phyloP scores from a whole-genome alignment of 2,113 vertebrate species.

The Pontoporia blainvillei region DNA sequence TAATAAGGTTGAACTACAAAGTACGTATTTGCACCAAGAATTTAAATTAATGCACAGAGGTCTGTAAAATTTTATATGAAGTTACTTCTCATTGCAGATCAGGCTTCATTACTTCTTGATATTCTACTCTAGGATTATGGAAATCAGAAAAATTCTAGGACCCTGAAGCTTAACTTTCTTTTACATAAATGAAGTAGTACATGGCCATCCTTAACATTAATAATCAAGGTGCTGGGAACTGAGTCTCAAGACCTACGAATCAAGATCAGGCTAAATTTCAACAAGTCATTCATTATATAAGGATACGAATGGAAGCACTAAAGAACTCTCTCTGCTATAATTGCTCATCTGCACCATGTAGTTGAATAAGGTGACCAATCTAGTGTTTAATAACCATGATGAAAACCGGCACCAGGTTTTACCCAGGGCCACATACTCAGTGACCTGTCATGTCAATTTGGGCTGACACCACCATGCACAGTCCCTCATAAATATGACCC shows the following conservation, averaged over 20 bases:
- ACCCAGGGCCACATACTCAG: background rate
- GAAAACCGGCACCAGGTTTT: background rate
- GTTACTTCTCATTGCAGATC: background rate
- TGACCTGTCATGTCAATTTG: background rate
- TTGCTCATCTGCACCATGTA: background rate
- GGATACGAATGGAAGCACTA: background rate
- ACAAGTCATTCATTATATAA: background rate
- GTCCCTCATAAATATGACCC: background rate
- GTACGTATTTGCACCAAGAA: background rate
- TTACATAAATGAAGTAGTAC: background rate
- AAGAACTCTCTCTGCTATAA: background rate
- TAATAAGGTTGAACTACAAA: constrained; percentile 11
- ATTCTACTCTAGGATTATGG: background rate
- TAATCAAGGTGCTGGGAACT: background rate
- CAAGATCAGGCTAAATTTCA: background rate
- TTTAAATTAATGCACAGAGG: constrained; percentile 5
- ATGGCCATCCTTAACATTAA: background rate
- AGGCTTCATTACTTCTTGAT: constrained; percentile 14
- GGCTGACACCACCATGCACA: background rate
- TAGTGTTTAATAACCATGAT: background rate
- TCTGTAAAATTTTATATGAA: background rate
- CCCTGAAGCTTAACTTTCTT: background rate
- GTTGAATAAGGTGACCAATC: background rate
- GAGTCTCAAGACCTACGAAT: background rate
- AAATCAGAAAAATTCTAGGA: constrained; percentile 10